Conservation (phyloP, 2,888 invertebrate species). For the Polyommatus icarus region DNA sequence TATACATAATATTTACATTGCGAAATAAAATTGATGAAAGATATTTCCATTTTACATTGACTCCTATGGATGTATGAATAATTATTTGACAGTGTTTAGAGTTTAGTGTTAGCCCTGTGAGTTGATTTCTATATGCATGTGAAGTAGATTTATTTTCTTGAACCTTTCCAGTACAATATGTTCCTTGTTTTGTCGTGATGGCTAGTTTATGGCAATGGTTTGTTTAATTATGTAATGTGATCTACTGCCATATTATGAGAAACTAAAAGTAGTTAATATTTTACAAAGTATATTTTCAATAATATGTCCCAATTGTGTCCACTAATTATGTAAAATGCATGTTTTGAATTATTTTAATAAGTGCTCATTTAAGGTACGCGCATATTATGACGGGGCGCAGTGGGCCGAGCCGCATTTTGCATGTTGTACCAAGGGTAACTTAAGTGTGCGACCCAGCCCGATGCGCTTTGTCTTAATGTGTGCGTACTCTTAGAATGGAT, state of each 20-base stretch:
- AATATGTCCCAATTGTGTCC: background rate
- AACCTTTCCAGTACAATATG: conserved; percentile 53
- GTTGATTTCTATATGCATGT: conserved; percentile 47
- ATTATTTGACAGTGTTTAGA: conserved; percentile 32
- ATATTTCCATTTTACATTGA: background rate
- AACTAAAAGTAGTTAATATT: background rate
- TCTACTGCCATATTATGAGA: conserved; percentile 24
- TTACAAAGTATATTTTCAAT: background rate
- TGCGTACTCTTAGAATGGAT: conserved; percentile 33
- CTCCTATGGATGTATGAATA: conserved; percentile 22
- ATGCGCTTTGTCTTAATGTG: background rate
- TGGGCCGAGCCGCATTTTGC: background rate
- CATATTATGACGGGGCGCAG: background rate
- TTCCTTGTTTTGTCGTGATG: conserved; percentile 49
- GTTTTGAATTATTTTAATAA: background rate
- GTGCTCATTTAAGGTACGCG: conserved; percentile 22
- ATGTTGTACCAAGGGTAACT: background rate
- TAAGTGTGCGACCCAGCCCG: too few relatives aligned
- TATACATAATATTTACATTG: background rate
- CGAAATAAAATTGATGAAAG: background rate
- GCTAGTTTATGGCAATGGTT: conserved; percentile 68
- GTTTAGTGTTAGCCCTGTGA: conserved; percentile 40
- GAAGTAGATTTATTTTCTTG: conserved; percentile 47
- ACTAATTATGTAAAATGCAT: background rate
- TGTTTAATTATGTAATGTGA: conserved; percentile 37